These are phyloP conservation scores for Falco concolor DNA, from an alignment of 2,797 vertebrate species.

Conservation along the genomic window DNA sequence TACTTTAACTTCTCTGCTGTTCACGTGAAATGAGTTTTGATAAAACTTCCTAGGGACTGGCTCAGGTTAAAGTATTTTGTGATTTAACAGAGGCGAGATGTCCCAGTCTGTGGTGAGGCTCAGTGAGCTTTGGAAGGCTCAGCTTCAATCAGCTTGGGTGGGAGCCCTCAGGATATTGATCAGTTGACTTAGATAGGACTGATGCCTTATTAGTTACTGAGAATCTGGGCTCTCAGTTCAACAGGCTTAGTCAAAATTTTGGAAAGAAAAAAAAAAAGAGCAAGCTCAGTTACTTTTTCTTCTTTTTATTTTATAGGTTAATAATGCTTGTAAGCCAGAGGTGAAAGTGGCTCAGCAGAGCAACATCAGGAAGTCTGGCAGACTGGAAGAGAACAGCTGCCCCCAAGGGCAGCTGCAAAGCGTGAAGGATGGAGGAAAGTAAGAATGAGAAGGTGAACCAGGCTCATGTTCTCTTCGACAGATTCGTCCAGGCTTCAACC, in stretches of 20 bases:
- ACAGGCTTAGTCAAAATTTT: neutral
- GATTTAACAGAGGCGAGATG: neutral
- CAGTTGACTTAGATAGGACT: neutral
- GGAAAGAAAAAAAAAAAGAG: neutral
- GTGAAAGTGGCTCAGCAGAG: conserved; percentile 45
- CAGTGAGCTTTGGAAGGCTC: neutral
- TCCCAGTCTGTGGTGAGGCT: neutral
- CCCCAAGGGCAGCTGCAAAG: conserved; percentile 1
- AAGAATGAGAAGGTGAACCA: conserved; percentile 78
- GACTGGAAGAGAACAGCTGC: conserved; percentile 57
- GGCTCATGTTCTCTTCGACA: conserved; percentile 90
- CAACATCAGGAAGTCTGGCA: conserved; percentile 13
- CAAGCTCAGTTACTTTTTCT: neutral
- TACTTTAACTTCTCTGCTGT: neutral
- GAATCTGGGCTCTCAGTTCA: neutral
- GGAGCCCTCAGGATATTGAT: neutral
- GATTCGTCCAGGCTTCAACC: conserved; percentile 91
- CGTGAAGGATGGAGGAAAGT: conserved; percentile 75
- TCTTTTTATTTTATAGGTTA: conserved; percentile 58
- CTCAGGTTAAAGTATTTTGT: neutral
- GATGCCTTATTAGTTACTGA: neutral
- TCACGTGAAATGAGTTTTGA: neutral
- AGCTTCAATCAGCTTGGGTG: neutral
- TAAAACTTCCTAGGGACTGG: neutral
- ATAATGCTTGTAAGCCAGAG: conserved; percentile 50